These are phyloP conservation scores for Trinectes maculatus DNA, from an alignment of 2,113 vertebrate genomes.

Conservation along the genomic window DNA sequence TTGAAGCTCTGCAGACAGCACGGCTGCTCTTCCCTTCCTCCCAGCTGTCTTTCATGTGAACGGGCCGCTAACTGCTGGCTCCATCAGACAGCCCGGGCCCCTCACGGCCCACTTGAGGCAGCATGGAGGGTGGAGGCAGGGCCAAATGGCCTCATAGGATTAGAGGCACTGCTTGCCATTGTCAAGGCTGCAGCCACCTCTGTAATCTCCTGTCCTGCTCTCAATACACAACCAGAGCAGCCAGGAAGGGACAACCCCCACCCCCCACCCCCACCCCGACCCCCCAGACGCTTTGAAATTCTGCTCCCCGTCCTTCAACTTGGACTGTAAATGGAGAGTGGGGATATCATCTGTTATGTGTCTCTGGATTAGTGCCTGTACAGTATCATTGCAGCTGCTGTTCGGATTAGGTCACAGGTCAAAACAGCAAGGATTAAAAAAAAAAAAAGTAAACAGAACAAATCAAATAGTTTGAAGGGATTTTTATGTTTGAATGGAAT, in stretches of 20 bases:
- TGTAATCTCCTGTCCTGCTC: conserved; percentile 34
- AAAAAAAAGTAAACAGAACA: too few species aligned
- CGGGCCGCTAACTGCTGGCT: conserved; percentile 55
- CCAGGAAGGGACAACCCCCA: conserved; percentile 37
- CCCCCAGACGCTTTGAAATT: conserved; percentile 28
- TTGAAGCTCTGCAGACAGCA: too few species aligned
- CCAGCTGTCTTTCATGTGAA: conserved; percentile 54
- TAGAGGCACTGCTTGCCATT: conserved; percentile 34
- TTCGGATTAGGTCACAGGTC: too few species aligned
- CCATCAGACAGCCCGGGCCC: conserved; percentile 18
- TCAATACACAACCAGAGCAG: conserved; percentile 66
- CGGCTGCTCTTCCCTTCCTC: conserved; percentile 19
- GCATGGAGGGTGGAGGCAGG: neutral
- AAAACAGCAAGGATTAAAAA: too few species aligned
- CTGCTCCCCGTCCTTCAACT: conserved; percentile 31
- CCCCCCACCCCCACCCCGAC: neutral
- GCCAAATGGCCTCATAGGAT: conserved; percentile 49
- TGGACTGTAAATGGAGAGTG: neutral
- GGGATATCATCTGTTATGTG: neutral
- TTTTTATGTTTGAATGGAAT: too few species aligned
- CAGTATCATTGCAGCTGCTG: too few species aligned
- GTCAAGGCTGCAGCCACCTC: conserved; percentile 55
- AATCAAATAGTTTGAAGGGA: too few species aligned
- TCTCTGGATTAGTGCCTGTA: too few species aligned
- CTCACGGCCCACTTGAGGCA: conserved; percentile 27